These are phyloP conservation scores for Coecobrya sp. DNA, from an alignment of 2,888 invertebrate genomes.

Conservation along the genomic window DNA sequence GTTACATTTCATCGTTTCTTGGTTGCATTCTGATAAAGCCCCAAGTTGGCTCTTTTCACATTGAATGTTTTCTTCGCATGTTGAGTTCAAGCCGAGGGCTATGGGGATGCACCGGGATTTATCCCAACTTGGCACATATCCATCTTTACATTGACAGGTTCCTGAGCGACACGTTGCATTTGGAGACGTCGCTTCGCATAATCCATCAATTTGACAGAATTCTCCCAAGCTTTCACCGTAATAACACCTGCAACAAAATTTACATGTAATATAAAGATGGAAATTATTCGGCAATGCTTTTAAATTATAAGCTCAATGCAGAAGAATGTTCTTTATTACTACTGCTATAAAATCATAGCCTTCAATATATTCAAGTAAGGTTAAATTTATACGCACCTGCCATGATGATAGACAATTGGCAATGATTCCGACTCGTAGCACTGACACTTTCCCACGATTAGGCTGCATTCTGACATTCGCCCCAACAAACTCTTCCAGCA, in stretches of 20 bases:
- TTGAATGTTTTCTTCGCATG: constrained; percentile 85
- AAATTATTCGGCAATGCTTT: no score
- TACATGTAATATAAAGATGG: background rate
- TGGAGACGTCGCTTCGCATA: constrained; percentile 83
- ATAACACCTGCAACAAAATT: constrained; percentile 84
- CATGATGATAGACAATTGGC: constrained; percentile 85
- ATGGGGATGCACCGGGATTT: constrained; percentile 85
- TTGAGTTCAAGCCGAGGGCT: constrained; percentile 84
- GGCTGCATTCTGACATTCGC: constrained; percentile 84
- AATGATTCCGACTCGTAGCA: constrained; percentile 85
- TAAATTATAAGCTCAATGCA: no score
- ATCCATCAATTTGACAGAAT: constrained; percentile 85
- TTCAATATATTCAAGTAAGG: no score
- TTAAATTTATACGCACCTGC: constrained; percentile 83
- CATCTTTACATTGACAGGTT: constrained; percentile 84
- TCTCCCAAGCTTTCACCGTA: constrained; percentile 86
- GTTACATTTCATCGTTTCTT: constrained; percentile 84
- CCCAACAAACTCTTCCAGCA: constrained; percentile 85
- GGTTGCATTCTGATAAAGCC: constrained; percentile 84
- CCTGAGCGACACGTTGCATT: constrained; percentile 84
- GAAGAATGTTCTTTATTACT: no score
- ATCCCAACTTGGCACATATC: constrained; percentile 84
- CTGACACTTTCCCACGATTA: constrained; percentile 81
- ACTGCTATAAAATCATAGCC: no score
- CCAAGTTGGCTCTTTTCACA: constrained; percentile 85